Percentiles rank a stretch among this genome's conserved stretches.
These are phyloP conservation scores for Tauraco erythrolophus DNA, from an alignment of 2,113 vertebrate species.

Conservation along the genomic window DNA sequence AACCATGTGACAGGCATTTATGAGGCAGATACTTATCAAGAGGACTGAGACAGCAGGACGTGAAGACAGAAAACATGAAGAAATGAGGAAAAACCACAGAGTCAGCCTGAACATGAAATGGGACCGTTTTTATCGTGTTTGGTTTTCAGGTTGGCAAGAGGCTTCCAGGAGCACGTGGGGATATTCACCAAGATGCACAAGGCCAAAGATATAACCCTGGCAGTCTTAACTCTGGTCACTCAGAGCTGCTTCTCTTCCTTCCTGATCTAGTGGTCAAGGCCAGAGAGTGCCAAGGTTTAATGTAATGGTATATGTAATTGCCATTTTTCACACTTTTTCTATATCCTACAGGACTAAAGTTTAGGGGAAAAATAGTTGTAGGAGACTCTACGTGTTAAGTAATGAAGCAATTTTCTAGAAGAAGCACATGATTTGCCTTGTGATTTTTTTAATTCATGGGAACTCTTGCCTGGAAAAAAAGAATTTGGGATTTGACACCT, in stretches of 20 bases:
- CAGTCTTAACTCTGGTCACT: not conserved
- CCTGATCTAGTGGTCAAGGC: not conserved
- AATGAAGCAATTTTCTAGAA: not conserved
- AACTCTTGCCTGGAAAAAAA: not conserved
- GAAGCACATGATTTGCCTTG: not conserved
- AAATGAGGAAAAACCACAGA: not conserved
- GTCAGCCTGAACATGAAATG: not conserved
- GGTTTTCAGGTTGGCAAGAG: not conserved
- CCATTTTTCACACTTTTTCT: not conserved
- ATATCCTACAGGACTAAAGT: not conserved
- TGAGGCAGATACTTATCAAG: constrained; percentile 35
- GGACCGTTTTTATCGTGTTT: not conserved
- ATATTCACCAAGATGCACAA: not conserved
- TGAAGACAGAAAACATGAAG: constrained; percentile 41
- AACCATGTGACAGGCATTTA: constrained; percentile 40
- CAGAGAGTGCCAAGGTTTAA: not conserved
- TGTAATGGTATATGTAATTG: not conserved
- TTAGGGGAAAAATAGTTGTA: not conserved
- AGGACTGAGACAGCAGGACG: constrained; percentile 32
- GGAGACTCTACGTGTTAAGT: not conserved
- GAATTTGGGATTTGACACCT: not conserved
- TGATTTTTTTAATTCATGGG: not conserved
- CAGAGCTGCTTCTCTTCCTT: not conserved
- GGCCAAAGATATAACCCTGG: not conserved
- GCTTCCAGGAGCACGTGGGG: not conserved